Percentiles rank a stretch among this genome's conserved stretches.
phyloP scores from a whole-genome alignment of 2,888 invertebrate species.

The Panopea generosa region DNA sequence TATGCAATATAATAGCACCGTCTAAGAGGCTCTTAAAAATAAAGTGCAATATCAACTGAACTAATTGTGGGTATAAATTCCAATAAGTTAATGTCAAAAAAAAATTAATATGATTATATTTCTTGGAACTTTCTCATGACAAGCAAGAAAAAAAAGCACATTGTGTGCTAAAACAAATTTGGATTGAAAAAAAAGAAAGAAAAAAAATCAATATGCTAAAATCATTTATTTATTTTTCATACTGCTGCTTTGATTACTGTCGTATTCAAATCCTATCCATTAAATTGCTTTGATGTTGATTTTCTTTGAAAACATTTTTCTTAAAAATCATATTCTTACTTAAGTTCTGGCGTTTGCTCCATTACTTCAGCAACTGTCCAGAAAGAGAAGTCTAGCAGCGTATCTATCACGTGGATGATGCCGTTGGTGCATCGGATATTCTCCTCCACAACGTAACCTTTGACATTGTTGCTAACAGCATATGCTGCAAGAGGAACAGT shows the following conservation, averaged over 20 bases:
- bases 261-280: no score
- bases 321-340: no score
- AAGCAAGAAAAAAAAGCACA: not conserved
- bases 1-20: no score
- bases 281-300: no score
- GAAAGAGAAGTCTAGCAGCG: constrained; percentile 73
- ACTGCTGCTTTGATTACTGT: not conserved
- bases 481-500: constrained; percentile 60
- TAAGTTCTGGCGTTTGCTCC: constrained; percentile 60
- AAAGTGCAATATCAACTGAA: no score
- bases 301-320: no score
- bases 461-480: constrained; percentile 75
- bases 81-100: no score
- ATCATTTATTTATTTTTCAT: no score
- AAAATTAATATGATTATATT: no score
- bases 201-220: not conserved
- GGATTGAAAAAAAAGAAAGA: not conserved
- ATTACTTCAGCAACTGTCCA: constrained; percentile 65
- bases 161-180: not conserved
- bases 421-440: constrained; percentile 78
- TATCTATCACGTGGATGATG: constrained; percentile 76
- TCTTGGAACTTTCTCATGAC: not conserved
- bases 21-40: no score
- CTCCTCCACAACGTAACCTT: constrained; percentile 65
- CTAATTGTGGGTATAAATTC: no score